phyloP scores from a whole-genome alignment of 2,113 vertebrate genomes.

The Cranoglanis bouderius region DNA sequence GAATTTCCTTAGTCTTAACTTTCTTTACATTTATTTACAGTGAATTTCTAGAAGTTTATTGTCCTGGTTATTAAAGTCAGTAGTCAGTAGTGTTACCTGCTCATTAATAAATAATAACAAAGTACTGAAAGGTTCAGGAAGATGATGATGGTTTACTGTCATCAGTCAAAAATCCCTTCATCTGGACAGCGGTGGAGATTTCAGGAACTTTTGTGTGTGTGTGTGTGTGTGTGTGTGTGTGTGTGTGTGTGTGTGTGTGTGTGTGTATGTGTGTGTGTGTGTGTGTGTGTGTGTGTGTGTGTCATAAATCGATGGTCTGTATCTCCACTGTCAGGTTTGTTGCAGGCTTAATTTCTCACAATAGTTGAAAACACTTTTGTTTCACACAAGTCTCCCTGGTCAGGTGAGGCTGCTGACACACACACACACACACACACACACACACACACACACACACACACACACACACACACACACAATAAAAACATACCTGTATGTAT shows the following conservation, averaged over 20 bases:
- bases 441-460: not conserved
- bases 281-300: not conserved
- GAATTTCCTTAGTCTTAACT: not conserved
- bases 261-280: constrained; percentile 25
- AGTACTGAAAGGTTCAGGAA: not conserved
- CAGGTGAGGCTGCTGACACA: not conserved
- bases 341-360: constrained; percentile 12
- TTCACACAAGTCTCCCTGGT: not conserved
- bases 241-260: constrained; percentile 20
- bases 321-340: constrained; percentile 12
- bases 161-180: not conserved
- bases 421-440: not conserved
- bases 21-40: not conserved
- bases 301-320: not conserved
- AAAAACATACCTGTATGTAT: not conserved
- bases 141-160: not conserved
- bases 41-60: not conserved
- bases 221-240: constrained; percentile 13
- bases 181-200: not conserved
- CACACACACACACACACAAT: not conserved
- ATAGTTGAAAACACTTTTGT: constrained; percentile 12
- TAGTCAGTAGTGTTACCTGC: too few relatives aligned
- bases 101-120: not conserved
- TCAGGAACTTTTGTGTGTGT: not conserved
- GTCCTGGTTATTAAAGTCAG: not conserved